Evolutionary conservation across 2,113 vertebrate species (phyloP).

Genomic region (Otus sunia): DNA sequence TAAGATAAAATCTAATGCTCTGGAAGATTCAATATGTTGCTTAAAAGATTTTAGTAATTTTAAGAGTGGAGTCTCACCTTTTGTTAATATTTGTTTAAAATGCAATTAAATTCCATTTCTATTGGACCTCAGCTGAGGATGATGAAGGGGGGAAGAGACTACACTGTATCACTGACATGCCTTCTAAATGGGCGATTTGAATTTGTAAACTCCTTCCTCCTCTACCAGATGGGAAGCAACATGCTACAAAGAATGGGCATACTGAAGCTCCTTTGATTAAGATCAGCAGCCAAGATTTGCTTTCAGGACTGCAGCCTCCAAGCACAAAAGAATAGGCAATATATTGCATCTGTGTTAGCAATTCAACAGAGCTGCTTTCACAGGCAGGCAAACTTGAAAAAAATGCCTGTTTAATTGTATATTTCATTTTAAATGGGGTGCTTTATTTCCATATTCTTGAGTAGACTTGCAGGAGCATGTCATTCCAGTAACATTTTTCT

Average conservation of each 20-base stretch:
- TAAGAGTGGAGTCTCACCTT: slow-evolving; percentile 52
- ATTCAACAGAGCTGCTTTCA: slow-evolving; percentile 48
- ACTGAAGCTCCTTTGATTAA: slow-evolving; percentile 51
- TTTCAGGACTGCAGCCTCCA: slow-evolving; percentile 36
- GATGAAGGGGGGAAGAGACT: neutral
- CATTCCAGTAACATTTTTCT: neutral
- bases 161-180: slow-evolving; percentile 1
- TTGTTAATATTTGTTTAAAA: slow-evolving; percentile 70
- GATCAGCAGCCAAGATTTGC: slow-evolving; percentile 56
- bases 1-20: slow-evolving; percentile 60
- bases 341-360: slow-evolving; percentile 28
- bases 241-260: slow-evolving; percentile 13
- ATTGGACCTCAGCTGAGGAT: neutral
- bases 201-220: slow-evolving; percentile 56
- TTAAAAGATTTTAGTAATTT: slow-evolving; percentile 58
- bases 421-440: slow-evolving; percentile 34
- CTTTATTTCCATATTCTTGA: slow-evolving; percentile 31
- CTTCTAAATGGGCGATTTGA: slow-evolving; percentile 34
- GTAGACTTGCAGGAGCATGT: neutral
- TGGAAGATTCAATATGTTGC: slow-evolving; percentile 49
- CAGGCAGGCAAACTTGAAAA: neutral
- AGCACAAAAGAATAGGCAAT: slow-evolving; percentile 61
- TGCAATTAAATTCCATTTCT: slow-evolving; percentile 65
- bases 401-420: slow-evolving; percentile 17
- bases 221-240: slow-evolving; percentile 55